Evolutionary conservation across 2,113 vertebrate genomes (phyloP).

Genomic region (Leuciscus idus): DNA sequence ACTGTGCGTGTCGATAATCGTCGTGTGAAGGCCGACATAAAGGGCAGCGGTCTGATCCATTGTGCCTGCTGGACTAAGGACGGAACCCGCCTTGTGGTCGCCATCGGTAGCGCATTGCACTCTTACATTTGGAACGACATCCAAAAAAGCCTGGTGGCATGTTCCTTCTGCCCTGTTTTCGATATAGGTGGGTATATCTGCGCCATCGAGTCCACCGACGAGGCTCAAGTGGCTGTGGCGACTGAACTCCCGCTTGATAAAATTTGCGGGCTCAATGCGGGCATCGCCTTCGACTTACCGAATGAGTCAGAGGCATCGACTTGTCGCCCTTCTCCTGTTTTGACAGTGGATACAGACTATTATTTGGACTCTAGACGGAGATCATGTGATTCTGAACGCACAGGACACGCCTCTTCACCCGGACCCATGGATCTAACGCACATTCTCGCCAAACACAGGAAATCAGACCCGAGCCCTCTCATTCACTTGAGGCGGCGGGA

Average conservation of each 20-base stretch:
- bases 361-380: slow-evolving; percentile 66
- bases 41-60: slow-evolving; percentile 81
- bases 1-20: slow-evolving; percentile 79
- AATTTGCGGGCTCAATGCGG: slow-evolving; percentile 87
- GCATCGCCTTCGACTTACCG: slow-evolving; percentile 78
- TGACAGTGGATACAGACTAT: slow-evolving; percentile 68
- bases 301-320: slow-evolving; percentile 65
- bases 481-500: slow-evolving; percentile 83
- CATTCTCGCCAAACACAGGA: slow-evolving; percentile 76
- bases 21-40: slow-evolving; percentile 83
- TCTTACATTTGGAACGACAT: slow-evolving; percentile 91
- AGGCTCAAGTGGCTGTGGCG: slow-evolving; percentile 83
- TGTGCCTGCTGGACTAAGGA: slow-evolving; percentile 95
- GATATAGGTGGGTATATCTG: slow-evolving; percentile 86
- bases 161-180: slow-evolving; percentile 86
- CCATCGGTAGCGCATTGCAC: slow-evolving; percentile 85
- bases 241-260: slow-evolving; percentile 93
- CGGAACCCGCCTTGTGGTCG: slow-evolving; percentile 88
- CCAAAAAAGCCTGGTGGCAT: slow-evolving; percentile 82
- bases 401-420: slow-evolving; percentile 72
- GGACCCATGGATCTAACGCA: slow-evolving; percentile 86
- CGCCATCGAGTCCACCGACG: slow-evolving; percentile 80
- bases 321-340: slow-evolving; percentile 61
- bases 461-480: slow-evolving; percentile 81
- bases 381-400: slow-evolving; percentile 74